Evolutionary conservation across 2,888 invertebrate genomes (phyloP), one percentile per base, ranked within the genome.

Genomic region (Leptogaster cylindrica): DNA sequence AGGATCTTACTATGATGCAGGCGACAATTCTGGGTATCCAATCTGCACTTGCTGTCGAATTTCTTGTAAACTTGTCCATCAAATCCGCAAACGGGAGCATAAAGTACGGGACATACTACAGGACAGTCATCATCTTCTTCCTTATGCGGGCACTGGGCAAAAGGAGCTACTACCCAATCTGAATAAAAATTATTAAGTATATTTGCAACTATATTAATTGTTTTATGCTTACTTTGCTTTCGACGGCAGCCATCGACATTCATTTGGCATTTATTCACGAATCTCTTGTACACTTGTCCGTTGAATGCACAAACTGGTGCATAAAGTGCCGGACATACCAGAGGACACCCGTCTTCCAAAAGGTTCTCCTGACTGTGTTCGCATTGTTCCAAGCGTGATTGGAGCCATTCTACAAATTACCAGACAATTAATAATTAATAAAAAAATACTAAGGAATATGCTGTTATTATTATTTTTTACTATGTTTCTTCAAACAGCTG

Each of bases 81-180:
- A 27, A 36, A 33, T 23, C 50, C 64, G 50, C 64, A 63, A 31
- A 63, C 46, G 16, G 63, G 58, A 39, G 33, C 58, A 12, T 58
- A 39, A 6, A 36, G n/a, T n/a, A 20, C 58, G 10, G 58, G 58
- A 10, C 58, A 58, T 3, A 33, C n/a, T 39, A 16, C 12, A n/a
- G 36, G n/a, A 58, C 58, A 58, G 7, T 58, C 25, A 7, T 33
- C 36, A 10, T 23, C n/a, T n/a, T 36, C 39, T 6, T 36, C 20
- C 6, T 58, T 18, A n/a, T 20, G 28, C n/a, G 8, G 39, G n/a
- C n/a, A n/a, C n/a, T n/a, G n/a, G n/a, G n/a, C n/a, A n/a, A n/a
- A n/a, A n/a, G n/a, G n/a, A n/a, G n/a, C n/a, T n/a, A n/a, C n/a
- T n/a, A n/a, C n/a, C n/a, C n/a, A n/a, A n/a, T n/a, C n/a, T n/a